phyloP scores from a whole-genome alignment of 2,113 vertebrate species.

The Catharus minimus region DNA sequence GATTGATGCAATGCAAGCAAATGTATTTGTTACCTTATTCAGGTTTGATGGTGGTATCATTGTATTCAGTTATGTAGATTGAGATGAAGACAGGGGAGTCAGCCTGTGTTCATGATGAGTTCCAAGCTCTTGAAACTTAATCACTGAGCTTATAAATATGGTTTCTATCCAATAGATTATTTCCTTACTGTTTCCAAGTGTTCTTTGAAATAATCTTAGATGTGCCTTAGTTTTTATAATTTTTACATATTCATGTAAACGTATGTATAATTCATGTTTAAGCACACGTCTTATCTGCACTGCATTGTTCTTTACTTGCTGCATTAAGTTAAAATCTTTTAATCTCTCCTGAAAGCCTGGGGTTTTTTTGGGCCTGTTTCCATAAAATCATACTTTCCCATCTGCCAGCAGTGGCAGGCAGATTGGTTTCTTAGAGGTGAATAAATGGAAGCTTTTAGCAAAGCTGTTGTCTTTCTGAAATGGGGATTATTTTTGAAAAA shows the following conservation, averaged over 20 bases:
- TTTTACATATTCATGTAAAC: background rate
- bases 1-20: background rate
- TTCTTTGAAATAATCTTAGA: background rate
- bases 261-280: background rate
- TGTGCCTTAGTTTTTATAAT: background rate
- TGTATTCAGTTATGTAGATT: background rate
- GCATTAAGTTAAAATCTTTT: constrained; percentile 5
- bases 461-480: background rate
- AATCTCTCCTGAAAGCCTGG: background rate
- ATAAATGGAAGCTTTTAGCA: constrained; percentile 10
- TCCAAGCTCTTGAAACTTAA: background rate
- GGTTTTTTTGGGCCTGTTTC: background rate
- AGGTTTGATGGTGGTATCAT: background rate
- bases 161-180: background rate
- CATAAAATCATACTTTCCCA: background rate
- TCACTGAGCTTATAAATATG: background rate
- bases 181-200: background rate
- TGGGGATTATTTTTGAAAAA: background rate
- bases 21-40: background rate
- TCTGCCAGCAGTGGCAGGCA: constrained; percentile 10
- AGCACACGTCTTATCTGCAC: background rate
- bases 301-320: background rate
- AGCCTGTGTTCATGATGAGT: background rate
- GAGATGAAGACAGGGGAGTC: background rate
- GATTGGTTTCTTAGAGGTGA: background rate